Percentiles rank a stretch among this genome's conserved stretches.
These are phyloP conservation scores for Phenganax marumi DNA, from an alignment of 92 coral and sea anemone species.

Conservation along the genomic window DNA sequence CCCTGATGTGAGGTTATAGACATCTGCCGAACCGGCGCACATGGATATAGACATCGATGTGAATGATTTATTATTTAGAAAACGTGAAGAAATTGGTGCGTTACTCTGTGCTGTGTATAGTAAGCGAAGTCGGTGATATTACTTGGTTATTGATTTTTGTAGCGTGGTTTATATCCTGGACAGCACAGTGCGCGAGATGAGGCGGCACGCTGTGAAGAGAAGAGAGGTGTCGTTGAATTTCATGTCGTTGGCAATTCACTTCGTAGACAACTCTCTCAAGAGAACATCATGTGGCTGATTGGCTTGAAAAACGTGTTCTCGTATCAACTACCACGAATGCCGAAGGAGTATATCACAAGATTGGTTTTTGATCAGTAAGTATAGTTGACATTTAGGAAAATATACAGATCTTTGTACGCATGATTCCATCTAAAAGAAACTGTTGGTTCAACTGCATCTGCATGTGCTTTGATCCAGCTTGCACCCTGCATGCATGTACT, in stretches of 20 bases:
- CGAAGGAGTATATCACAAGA: conserved; percentile 89
- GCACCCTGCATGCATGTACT: too few relatives aligned
- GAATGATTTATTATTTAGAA: too few relatives aligned
- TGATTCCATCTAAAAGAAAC: neutral
- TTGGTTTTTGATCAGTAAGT: conserved; percentile 99
- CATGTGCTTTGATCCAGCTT: too few relatives aligned
- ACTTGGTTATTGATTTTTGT: neutral
- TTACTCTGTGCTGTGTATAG: too few relatives aligned
- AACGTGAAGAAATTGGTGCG: too few relatives aligned
- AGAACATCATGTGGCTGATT: conserved; percentile 84
- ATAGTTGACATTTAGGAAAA: neutral
- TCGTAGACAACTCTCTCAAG: conserved; percentile 69
- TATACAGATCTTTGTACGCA: neutral
- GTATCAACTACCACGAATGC: conserved; percentile 95
- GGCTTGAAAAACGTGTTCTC: conserved; percentile 97
- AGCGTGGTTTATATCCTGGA: conserved; percentile 96
- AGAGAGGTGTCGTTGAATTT: conserved; percentile 93
- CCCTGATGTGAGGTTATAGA: too few relatives aligned
- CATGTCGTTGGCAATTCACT: conserved; percentile 97
- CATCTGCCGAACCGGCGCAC: too few relatives aligned
- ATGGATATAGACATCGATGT: too few relatives aligned
- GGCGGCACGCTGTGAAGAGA: conserved; percentile 93
- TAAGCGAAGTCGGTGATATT: neutral
- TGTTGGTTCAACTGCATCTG: neutral
- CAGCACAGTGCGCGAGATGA: conserved; percentile 97